phyloP scores from a whole-genome alignment of 2,888 invertebrate genomes.

The Lasioglossum figueresi region DNA sequence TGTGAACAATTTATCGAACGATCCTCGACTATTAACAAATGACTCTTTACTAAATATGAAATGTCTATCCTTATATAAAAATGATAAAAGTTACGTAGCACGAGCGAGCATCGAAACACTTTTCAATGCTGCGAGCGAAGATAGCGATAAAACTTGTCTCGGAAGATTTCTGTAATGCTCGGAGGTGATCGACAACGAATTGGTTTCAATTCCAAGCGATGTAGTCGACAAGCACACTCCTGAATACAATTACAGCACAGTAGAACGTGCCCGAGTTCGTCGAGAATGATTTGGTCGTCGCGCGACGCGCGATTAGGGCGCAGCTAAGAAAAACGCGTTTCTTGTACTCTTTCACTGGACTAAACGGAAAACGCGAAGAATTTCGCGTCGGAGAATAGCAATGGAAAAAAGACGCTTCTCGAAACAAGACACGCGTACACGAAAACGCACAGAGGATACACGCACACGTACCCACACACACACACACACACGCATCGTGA shows the following conservation, averaged over 20 bases:
- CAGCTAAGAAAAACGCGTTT: conserved; percentile 17
- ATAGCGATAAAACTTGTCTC: no score
- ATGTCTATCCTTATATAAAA: background rate
- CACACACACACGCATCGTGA: background rate
- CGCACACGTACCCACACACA: background rate
- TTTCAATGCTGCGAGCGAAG: no score
- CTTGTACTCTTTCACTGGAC: conserved; percentile 15
- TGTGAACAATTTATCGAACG: background rate
- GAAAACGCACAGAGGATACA: background rate
- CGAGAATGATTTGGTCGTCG: background rate
- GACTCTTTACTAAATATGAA: background rate
- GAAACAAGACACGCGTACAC: conserved; percentile 18
- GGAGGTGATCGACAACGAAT: background rate
- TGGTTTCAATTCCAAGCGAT: background rate
- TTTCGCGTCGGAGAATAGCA: background rate
- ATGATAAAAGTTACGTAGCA: background rate
- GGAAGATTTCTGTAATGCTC: no score
- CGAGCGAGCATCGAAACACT: no score
- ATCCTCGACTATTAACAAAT: background rate
- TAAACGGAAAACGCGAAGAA: background rate
- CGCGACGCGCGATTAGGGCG: background rate
- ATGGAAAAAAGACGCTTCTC: conserved; percentile 6
- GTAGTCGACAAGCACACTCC: background rate
- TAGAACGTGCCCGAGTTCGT: background rate
- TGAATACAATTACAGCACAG: background rate